Percentiles rank a stretch among this genome's conserved stretches.
phyloP scores from a whole-genome alignment of 2,113 vertebrate genomes.

The Strix aluco region DNA sequence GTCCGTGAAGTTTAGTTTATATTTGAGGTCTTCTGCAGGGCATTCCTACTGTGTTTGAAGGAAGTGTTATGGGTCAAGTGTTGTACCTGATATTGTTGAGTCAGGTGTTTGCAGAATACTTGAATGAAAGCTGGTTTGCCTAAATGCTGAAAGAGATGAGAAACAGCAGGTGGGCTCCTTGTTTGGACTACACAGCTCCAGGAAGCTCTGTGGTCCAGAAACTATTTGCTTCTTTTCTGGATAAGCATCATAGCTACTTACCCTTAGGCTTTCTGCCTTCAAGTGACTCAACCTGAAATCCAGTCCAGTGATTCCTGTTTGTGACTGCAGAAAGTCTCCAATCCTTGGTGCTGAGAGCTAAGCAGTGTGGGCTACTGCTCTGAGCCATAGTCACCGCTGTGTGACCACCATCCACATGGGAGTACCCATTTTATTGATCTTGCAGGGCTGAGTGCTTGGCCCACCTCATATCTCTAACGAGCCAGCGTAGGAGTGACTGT shows the following conservation, averaged over 20 bases:
- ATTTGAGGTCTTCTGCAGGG: not conserved
- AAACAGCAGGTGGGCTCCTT: not conserved
- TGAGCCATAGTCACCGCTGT: not conserved
- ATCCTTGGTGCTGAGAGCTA: not conserved
- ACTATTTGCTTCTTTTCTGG: not conserved
- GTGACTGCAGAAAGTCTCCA: not conserved
- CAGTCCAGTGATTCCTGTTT: not conserved
- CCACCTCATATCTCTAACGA: not conserved
- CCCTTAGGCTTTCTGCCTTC: not conserved
- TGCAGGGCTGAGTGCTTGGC: not conserved
- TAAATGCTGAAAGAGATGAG: not conserved
- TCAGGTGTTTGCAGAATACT: not conserved
- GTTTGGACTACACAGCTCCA: not conserved
- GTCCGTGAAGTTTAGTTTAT: not conserved
- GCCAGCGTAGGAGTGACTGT: not conserved
- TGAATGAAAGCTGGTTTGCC: not conserved
- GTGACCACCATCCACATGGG: accelerated
- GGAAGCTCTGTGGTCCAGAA: not conserved
- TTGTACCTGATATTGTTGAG: not conserved
- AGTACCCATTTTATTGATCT: not conserved
- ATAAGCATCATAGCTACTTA: not conserved
- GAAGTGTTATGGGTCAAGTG: not conserved
- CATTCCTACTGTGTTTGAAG: not conserved
- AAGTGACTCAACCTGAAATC: not conserved
- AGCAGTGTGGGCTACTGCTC: not conserved